Base-by-base conservation (phyloP, 2,888 invertebrate genomes). In the Eupithecia centaureata region DNA sequence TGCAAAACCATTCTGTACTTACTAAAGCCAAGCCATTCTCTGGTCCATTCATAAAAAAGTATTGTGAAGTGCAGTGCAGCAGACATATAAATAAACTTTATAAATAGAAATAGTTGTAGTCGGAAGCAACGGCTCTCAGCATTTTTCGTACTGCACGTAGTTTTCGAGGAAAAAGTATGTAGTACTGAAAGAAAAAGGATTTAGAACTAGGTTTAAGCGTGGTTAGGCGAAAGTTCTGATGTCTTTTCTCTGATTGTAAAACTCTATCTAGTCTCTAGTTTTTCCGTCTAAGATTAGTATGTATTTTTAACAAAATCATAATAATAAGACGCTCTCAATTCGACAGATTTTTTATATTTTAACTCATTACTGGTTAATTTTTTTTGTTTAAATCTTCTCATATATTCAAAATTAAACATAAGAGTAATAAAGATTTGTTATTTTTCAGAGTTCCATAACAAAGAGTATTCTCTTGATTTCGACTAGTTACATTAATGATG, bases 31-130 rank as follows among this genome's bases (percentile, higher is more conserved):
- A 33, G 33, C n/a, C 56, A 30, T 33, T 3, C 25, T 58, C 58
- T 35, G 5, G 38, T 38, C 25, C 38, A 38, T 59, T 59, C 59
- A 57, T 57, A 32, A 57, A 57, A 56, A 57, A n/a, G 32, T 33
- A 57, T 57, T 32, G 57, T 57, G 57, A 22, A 57, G 57, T 57
- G 32, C 56, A 56, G 30, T 56, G 56, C 57, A 30, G 2, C 32
- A 30, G 57, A 33, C 57, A 57, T 57, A 57, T 57, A 32, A 57
- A 57, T 33, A 57, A 57, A 57, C 1, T 57, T 57, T 57, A n/a
- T 57, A 57, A 57, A 57, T 57, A 57, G 57, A 57, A 57, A 57
- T 57, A 57, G 57, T 33, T 57, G 28, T 33, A 30, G 32, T 33
- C 22, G 30, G 13, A 32, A 32, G 57, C 56, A 32, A 5, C 32